Evolutionary conservation across 2,888 invertebrate genomes (phyloP), one percentile per base, ranked within the genome.

Genomic region (Limnephilus rhombicus): DNA sequence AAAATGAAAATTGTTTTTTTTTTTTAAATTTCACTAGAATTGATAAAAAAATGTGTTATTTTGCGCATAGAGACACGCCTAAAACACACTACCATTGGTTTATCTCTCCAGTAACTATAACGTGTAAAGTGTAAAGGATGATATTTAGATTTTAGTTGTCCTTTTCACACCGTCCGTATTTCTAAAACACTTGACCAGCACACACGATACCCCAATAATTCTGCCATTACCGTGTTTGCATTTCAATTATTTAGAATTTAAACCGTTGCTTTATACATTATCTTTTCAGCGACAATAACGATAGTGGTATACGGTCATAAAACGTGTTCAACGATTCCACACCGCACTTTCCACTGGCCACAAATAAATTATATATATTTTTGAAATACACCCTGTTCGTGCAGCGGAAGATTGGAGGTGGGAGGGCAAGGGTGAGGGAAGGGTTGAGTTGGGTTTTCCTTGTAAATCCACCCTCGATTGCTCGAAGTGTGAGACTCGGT

Each of bases 311-410:
- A 45, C 86, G 29, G 29, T 45, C 29, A 86, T 86, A 86, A 86
- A 45, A 45, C 85, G 85, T 85, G 85, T 45, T 37, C 85, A 37
- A 49, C 45, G 29, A 45, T 45, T 49, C 41, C n/a, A n/a, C 45
- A 45, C 49, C 86, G n/a, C 45, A 29, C 86, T 29, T 29, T 45
- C 45, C 41, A 9, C 86, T 45, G 29, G 34, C 45, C 86, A 3
- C 86, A 86, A 29, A 86, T 86, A 86, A 45, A 86, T 24, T n/a
- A 68, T 49, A 86, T 45, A 45, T 45, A 86, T 45, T 86, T 86
- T 86, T 86, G 49, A 86, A 45, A 86, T 45, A 86, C 86, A 45
- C 29, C 37, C n/a, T n/a, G 86, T 12, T 86, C 86, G 86, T 86
- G 86, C 29, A 45, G 49, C 37, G 45, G 24, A n/a, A 68, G 68